A percentile compares a stretch with the other conserved stretches of the same genome.
These are phyloP conservation scores for Andrena minutula DNA, from an alignment of 2,888 invertebrate genomes.

Conservation along the genomic window DNA sequence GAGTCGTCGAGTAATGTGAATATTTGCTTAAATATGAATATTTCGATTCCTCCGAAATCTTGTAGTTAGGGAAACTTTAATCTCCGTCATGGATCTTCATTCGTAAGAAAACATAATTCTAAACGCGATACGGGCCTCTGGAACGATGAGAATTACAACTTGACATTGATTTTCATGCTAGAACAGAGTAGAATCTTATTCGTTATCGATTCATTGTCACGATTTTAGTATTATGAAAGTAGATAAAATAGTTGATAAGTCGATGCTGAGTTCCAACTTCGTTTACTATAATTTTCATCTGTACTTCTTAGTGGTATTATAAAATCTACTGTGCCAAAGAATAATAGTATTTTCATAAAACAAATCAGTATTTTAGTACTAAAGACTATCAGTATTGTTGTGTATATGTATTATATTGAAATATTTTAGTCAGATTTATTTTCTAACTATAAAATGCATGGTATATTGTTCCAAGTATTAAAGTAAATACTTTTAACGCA, in stretches of 20 bases:
- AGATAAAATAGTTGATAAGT: slow-evolving; percentile 9
- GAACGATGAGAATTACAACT: slow-evolving; percentile 31
- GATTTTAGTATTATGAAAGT: slow-evolving; percentile 5
- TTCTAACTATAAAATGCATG: slow-evolving; percentile 50
- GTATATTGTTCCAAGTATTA: slow-evolving; percentile 42
- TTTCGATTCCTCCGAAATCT: slow-evolving; percentile 77
- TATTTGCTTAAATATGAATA: slow-evolving; percentile 73
- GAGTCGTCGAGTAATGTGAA: slow-evolving; percentile 60
- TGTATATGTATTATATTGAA: slow-evolving; percentile 25
- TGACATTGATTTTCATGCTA: slow-evolving; percentile 44
- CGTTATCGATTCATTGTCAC: slow-evolving; percentile 3
- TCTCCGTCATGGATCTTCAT: slow-evolving; percentile 59
- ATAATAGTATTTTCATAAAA: slow-evolving; percentile 52
- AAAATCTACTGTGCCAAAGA: slow-evolving; percentile 57
- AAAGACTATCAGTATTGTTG: slow-evolving; percentile 44
- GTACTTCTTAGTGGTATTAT: slow-evolving; percentile 22
- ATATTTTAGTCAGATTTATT: slow-evolving; percentile 32
- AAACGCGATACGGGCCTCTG: slow-evolving; percentile 53
- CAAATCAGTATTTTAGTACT: slow-evolving; percentile 41
- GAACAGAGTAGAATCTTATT: background rate
- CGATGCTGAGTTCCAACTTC: background rate
- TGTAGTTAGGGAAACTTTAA: slow-evolving; percentile 71
- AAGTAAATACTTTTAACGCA: slow-evolving; percentile 38
- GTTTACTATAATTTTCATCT: slow-evolving; percentile 1
- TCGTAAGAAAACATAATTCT: slow-evolving; percentile 61